Evolutionary conservation across 2,113 vertebrate genomes (phyloP).

Genomic region (Laterallus jamaicensis): DNA sequence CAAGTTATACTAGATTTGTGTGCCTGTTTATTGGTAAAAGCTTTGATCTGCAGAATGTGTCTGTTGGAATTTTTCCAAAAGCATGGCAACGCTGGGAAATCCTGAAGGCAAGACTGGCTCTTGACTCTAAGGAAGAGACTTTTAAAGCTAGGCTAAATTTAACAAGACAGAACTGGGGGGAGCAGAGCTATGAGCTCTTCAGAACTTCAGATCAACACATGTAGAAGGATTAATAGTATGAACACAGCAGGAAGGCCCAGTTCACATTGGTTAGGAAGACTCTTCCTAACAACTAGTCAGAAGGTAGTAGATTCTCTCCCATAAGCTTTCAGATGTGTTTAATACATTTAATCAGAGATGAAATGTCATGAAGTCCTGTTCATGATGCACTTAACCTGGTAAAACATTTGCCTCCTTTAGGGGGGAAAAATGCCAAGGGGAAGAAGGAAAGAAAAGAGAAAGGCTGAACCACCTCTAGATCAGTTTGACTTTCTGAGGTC

Average conservation of each 20-base stretch:
- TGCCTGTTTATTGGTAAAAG: not conserved
- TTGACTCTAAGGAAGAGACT: not conserved
- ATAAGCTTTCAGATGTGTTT: not conserved
- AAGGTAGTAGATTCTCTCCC: not conserved
- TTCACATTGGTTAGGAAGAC: not conserved
- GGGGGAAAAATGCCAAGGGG: not conserved
- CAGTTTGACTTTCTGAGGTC: not conserved
- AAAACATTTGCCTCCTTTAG: not conserved
- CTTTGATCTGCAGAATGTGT: not conserved
- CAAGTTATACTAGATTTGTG: not conserved
- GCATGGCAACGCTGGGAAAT: not conserved
- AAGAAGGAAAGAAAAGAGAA: not conserved
- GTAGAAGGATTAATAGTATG: not conserved
- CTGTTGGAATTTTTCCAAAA: not conserved
- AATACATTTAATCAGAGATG: not conserved
- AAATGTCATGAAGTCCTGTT: not conserved
- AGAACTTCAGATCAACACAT: not conserved
- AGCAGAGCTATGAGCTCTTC: not conserved
- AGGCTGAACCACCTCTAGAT: not conserved
- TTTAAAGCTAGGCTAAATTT: not conserved
- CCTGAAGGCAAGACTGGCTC: not conserved
- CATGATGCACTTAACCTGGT: not conserved
- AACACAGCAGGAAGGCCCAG: not conserved
- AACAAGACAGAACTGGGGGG: not conserved
- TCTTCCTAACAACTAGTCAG: not conserved